Conservation (phyloP, 2,797 vertebrate genomes). For the Sebastes matsubarae region DNA sequence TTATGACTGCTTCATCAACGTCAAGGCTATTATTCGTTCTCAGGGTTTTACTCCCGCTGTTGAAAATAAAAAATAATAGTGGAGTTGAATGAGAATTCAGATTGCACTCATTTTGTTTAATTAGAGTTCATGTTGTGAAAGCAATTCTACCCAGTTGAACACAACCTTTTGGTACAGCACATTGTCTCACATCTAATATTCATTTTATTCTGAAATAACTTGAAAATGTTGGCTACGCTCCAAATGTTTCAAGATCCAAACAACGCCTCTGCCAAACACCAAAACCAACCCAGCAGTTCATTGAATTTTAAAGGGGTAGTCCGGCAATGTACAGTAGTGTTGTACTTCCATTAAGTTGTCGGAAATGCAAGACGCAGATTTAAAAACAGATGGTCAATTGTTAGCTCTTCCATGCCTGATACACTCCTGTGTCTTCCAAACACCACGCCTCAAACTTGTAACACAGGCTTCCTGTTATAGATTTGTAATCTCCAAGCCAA, state of each 20-base stretch:
- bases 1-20: neutral
- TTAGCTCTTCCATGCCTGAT: neutral
- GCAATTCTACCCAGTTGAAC: neutral
- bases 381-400: neutral
- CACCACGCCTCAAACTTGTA: no score
- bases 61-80: neutral
- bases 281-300: neutral
- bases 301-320: neutral
- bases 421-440: neutral
- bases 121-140: neutral
- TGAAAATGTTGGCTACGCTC: neutral
- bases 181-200: neutral
- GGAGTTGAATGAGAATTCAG: neutral
- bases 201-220: neutral
- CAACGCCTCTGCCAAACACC: neutral
- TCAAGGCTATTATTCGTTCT: neutral
- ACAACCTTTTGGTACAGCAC: neutral
- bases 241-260: neutral
- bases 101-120: neutral
- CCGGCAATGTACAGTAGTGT: neutral
- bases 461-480: neutral
- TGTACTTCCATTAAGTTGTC: neutral
- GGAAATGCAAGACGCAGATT: neutral
- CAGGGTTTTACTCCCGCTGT: neutral
- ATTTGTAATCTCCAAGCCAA: neutral